phyloP scores from a whole-genome alignment of 2,113 vertebrate genomes.

The Hirundichthys speculiger region DNA sequence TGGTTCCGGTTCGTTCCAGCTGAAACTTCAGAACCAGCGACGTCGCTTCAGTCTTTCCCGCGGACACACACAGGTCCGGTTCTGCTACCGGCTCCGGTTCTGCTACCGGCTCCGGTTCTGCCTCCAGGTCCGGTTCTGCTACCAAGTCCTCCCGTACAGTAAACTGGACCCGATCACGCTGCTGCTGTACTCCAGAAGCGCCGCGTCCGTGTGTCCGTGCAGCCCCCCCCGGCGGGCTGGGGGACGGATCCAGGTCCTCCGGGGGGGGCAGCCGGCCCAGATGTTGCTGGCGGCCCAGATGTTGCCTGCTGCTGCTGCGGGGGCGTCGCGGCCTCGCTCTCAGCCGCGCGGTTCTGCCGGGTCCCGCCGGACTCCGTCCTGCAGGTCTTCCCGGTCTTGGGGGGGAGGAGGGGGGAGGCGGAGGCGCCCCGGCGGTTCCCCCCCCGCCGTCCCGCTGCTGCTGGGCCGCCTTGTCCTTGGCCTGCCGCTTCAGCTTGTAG shows the following conservation, averaged over 20 bases:
- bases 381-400: constrained; percentile 87
- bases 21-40: too few relatives aligned
- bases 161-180: constrained; percentile 87
- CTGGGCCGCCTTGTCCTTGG: constrained; percentile 88
- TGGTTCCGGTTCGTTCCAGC: too few relatives aligned
- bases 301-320: constrained; percentile 11
- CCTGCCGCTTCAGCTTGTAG: constrained; percentile 96
- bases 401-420: constrained; percentile 76
- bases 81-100: too few relatives aligned
- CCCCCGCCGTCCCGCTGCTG: constrained; percentile 59
- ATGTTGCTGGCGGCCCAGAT: constrained; percentile 67
- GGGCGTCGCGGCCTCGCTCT: too few relatives aligned
- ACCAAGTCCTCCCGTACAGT: constrained; percentile 95
- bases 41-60: too few relatives aligned
- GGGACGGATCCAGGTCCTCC: constrained; percentile 84
- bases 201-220: constrained; percentile 85
- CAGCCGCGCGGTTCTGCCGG: constrained; percentile 67
- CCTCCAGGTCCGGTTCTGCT: constrained; percentile 22
- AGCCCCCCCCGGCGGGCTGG: constrained; percentile 83
- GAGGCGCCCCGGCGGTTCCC: constrained; percentile 70
- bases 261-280: constrained; percentile 75
- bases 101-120: too few relatives aligned
- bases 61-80: too few relatives aligned
- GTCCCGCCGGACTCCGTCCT: constrained; percentile 42
- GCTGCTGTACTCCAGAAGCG: constrained; percentile 86